Conservation (phyloP, 1,140 invertebrate species). For the Anoplophora glabripennis region DNA sequence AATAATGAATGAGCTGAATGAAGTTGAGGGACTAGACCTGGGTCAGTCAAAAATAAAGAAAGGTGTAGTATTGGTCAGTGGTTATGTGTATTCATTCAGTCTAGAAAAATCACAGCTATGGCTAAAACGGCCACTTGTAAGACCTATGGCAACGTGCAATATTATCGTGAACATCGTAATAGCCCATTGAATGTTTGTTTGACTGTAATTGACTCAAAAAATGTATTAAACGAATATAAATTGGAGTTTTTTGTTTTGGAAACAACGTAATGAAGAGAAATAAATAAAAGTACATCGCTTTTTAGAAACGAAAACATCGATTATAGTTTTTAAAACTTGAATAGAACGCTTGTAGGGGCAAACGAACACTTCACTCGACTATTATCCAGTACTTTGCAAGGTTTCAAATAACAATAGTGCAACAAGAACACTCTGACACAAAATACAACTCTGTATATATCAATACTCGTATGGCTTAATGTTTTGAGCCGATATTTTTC, state of each 20-base stretch:
- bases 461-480: conserved; percentile 4
- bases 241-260: too few species aligned
- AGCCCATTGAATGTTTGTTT: not conserved
- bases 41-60: conserved; percentile 26
- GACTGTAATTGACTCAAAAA: conserved; percentile 3
- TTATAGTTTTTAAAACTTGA: too few species aligned
- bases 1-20: conserved; percentile 31
- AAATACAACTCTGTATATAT: conserved; percentile 15
- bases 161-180: conserved; percentile 1
- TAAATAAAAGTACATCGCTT: not conserved
- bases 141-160: conserved; percentile 25
- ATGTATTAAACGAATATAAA: conserved; percentile 23
- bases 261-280: not conserved
- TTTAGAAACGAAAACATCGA: not conserved
- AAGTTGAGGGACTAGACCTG: conserved; percentile 30
- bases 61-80: conserved; percentile 8
- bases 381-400: conserved; percentile 1
- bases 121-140: conserved; percentile 28
- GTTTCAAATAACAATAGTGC: conserved; percentile 9
- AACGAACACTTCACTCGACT: not conserved
- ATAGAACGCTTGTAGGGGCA: too few species aligned
- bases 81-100: conserved; percentile 30
- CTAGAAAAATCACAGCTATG: conserved; percentile 46
- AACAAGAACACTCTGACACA: conserved; percentile 19
- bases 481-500: conserved; percentile 10